These are phyloP conservation scores for Muntiacus muntjak DNA, from an alignment of 2,113 vertebrate species.

Conservation along the genomic window DNA sequence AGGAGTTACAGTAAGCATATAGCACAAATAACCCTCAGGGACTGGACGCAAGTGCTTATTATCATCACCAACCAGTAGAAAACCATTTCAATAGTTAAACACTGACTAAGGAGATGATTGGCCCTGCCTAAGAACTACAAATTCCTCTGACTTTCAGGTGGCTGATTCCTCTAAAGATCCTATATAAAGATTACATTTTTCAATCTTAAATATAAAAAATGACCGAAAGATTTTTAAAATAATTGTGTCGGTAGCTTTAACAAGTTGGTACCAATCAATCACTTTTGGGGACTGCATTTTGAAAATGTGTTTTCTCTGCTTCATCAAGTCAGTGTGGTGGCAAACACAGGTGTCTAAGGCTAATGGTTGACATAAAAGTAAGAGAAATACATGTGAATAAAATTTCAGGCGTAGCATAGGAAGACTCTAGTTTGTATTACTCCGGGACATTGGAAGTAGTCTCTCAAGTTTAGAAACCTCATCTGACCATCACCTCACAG, in stretches of 20 bases:
- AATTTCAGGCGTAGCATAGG: not conserved
- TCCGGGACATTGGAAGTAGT: not conserved
- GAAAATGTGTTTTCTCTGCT: not conserved
- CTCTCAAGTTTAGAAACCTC: not conserved
- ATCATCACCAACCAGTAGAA: not conserved
- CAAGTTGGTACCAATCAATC: not conserved
- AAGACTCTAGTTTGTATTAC: not conserved
- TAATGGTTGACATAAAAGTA: not conserved
- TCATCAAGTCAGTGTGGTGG: not conserved
- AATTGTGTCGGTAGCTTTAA: not conserved
- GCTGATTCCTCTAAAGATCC: not conserved
- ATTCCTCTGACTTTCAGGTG: not conserved
- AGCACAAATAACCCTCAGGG: not conserved
- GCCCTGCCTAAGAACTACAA: not conserved
- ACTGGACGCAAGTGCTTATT: not conserved
- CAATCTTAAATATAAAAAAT: not conserved
- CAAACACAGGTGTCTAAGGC: not conserved
- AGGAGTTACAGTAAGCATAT: not conserved
- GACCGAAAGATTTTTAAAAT: not conserved
- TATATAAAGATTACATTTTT: not conserved
- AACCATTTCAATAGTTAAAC: not conserved
- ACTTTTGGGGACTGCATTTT: not conserved
- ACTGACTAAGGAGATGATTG: not conserved
- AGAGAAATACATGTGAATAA: not conserved
- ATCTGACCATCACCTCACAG: not conserved